Evolutionary conservation across 2,113 vertebrate species (phyloP).

Genomic region (Antechinus flavipes): DNA sequence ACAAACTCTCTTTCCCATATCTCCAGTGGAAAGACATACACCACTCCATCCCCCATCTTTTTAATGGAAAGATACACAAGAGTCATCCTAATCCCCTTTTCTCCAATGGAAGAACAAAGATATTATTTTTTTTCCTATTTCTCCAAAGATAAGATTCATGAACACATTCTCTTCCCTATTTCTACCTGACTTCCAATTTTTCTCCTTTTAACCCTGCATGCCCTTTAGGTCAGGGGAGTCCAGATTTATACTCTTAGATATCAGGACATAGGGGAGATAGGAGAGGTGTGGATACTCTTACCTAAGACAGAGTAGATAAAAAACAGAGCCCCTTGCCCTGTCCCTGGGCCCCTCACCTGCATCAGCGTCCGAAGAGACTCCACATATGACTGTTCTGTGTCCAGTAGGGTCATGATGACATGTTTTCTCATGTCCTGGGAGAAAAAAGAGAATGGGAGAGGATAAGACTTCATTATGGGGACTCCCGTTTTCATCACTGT

Average conservation of each 20-base stretch:
- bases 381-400: conserved; percentile 98
- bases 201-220: neutral
- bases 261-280: neutral
- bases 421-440: conserved; percentile 98
- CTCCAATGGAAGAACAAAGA: neutral
- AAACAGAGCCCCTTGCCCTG: neutral
- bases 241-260: neutral
- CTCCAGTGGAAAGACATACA: neutral
- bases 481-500: neutral
- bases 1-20: neutral
- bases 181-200: neutral
- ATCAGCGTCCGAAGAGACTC: conserved; percentile 96
- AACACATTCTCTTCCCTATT: neutral
- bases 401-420: conserved; percentile 98
- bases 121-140: neutral
- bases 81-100: neutral
- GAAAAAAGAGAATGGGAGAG: conserved; percentile 57
- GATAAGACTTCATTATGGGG: neutral
- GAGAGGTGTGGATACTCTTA: neutral
- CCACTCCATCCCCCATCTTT: neutral
- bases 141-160: neutral
- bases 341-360: conserved; percentile 87
- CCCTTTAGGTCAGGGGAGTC: neutral
- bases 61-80: neutral
- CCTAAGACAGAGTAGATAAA: neutral